These are phyloP conservation scores for Peromyscus nudipes DNA, from an alignment of 2,797 vertebrate species.

Conservation along the genomic window DNA sequence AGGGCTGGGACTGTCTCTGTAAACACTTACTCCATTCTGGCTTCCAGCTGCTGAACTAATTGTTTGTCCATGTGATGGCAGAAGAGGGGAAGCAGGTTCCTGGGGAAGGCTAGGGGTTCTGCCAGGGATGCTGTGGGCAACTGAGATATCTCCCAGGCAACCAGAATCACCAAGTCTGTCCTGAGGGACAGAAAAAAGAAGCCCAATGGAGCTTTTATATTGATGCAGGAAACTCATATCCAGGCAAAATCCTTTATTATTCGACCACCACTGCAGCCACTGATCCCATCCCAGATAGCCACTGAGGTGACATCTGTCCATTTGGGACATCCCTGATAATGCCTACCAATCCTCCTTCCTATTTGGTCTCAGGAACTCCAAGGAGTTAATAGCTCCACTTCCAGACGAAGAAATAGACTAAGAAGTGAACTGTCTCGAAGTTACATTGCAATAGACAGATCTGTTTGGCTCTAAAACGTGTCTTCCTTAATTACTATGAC, in stretches of 20 bases:
- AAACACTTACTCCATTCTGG: conserved; percentile 95
- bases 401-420: conserved; percentile 26
- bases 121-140: conserved; percentile 91
- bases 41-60: conserved; percentile 93
- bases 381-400: not conserved
- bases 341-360: not conserved
- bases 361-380: not conserved
- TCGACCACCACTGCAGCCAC: not conserved
- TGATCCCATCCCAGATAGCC: not conserved
- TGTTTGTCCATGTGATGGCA: conserved; percentile 97
- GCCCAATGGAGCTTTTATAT: not conserved
- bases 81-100: conserved; percentile 96
- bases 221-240: not conserved
- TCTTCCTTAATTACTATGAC: not conserved
- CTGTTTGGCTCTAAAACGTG: conserved; percentile 29
- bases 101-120: conserved; percentile 95
- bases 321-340: not conserved
- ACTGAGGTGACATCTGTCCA: not conserved
- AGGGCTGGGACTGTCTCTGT: not conserved
- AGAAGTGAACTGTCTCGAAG: not conserved
- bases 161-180: conserved; percentile 95
- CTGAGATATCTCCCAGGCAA: conserved; percentile 94
- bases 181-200: conserved; percentile 85
- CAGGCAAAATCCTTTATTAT: not conserved
- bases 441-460: not conserved